Evolutionary conservation across 2,797 vertebrate genomes (phyloP).

Genomic region (Megalops cyprinoides): DNA sequence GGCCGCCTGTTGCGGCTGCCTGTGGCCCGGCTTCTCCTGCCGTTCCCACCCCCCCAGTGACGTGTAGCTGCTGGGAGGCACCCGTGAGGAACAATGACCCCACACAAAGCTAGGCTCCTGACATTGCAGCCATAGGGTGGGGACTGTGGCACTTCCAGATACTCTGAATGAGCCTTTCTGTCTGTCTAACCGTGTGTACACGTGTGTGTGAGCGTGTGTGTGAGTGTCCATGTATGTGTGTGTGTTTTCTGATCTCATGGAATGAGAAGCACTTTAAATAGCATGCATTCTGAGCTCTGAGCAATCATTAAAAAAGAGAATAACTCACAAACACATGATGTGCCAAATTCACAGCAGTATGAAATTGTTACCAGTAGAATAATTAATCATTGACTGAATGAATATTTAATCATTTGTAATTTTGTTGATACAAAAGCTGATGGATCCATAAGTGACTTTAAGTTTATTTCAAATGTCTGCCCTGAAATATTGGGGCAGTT

Average conservation of each 20-base stretch:
- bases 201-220: background rate
- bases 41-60: constrained; percentile 84
- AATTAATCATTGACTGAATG: constrained; percentile 11
- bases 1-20: constrained; percentile 81
- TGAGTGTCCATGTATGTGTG: background rate
- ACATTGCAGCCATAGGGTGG: too few relatives aligned
- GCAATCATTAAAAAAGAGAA: constrained; percentile 12
- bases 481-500: constrained; percentile 15
- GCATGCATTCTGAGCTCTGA: constrained; percentile 19
- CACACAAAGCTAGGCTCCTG: background rate
- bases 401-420: background rate
- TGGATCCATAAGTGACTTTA: constrained; percentile 17
- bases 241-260: constrained; percentile 9
- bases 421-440: constrained; percentile 10
- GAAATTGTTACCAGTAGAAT: constrained; percentile 10
- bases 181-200: background rate
- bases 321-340: background rate
- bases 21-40: constrained; percentile 67
- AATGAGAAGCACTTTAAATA: constrained; percentile 32
- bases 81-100: background rate
- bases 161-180: background rate
- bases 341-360: constrained; percentile 29
- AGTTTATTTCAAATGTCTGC: constrained; percentile 15
- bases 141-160: too few relatives aligned
- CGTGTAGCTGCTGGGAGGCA: constrained; percentile 67